Percentiles rank a stretch among this genome's conserved stretches.
Evolutionary conservation across 2,113 vertebrate species (phyloP).

Genomic region (Mystacornis crossleyi): DNA sequence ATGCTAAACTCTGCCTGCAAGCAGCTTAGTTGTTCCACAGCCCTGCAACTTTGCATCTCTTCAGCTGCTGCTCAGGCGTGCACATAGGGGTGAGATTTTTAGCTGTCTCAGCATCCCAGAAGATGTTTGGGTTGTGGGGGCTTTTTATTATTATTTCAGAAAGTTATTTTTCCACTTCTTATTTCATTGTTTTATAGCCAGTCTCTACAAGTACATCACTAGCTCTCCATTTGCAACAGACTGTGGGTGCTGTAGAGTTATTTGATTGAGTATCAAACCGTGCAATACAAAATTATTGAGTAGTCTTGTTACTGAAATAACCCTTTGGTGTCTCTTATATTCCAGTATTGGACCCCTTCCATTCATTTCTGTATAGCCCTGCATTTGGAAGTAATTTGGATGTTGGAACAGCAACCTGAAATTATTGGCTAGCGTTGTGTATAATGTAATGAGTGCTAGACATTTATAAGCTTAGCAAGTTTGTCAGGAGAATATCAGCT

Average conservation of each 20-base stretch:
- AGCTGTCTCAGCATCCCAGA: neutral
- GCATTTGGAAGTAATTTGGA: slow-evolving; percentile 58
- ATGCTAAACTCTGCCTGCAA: neutral
- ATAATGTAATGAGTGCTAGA: slow-evolving; percentile 36
- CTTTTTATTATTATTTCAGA: neutral
- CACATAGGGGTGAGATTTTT: neutral
- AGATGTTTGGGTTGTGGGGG: neutral
- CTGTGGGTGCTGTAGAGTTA: neutral
- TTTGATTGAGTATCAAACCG: neutral
- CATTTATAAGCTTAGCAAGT: slow-evolving; percentile 40
- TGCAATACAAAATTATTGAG: neutral
- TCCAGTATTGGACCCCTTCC: slow-evolving; percentile 5
- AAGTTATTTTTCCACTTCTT: neutral
- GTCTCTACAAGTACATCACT: neutral
- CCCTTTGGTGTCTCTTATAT: neutral
- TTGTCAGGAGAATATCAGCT: slow-evolving; percentile 58
- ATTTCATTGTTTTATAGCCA: neutral
- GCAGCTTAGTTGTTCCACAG: neutral
- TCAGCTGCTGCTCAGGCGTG: neutral
- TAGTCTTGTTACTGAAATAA: slow-evolving; percentile 12
- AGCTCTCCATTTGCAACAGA: neutral
- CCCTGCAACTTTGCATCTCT: neutral
- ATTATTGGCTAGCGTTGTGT: slow-evolving; percentile 23
- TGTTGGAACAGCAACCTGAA: slow-evolving; percentile 51
- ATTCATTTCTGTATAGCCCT: neutral